phyloP scores from a whole-genome alignment of 1,140 invertebrate genomes.

The Euschistus heros region DNA sequence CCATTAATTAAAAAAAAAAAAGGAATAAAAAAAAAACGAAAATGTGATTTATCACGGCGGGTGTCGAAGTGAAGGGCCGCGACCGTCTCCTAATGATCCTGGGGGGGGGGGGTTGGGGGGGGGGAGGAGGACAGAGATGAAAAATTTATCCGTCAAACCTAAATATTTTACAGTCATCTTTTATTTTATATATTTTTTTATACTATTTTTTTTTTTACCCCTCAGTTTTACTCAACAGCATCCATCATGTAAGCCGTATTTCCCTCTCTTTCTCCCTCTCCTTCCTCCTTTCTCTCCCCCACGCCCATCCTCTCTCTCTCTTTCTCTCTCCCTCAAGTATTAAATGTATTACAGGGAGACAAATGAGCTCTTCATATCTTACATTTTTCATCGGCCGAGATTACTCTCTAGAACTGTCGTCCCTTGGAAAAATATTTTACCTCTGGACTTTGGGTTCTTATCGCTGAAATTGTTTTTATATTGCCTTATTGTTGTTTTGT shows the following conservation, averaged over 20 bases:
- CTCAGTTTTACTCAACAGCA: constrained; percentile 4
- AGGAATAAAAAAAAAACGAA: too few relatives aligned
- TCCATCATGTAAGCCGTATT: constrained; percentile 6
- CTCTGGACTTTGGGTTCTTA: too few relatives aligned
- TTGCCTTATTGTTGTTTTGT: too few relatives aligned
- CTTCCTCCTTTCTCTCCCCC: too few relatives aligned
- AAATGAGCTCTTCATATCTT: not conserved
- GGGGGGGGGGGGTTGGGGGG: constrained; percentile 1
- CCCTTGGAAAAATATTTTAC: too few relatives aligned
- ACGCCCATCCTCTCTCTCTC: too few relatives aligned
- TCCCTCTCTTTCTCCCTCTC: not conserved
- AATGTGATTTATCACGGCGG: not conserved
- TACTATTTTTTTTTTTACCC: constrained; percentile 6
- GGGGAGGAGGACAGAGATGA: not conserved
- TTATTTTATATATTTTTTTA: constrained; percentile 3
- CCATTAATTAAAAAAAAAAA: constrained; percentile 6
- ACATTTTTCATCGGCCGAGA: not conserved
- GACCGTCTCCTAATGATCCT: constrained; percentile 2
- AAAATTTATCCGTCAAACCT: constrained; percentile 5
- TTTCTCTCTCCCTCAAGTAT: not conserved
- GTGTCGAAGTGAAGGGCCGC: not conserved
- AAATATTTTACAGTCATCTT: constrained; percentile 3
- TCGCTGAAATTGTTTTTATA: too few relatives aligned
- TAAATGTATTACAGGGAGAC: not conserved
- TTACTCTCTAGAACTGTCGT: too few relatives aligned